Percentiles rank a stretch among this genome's conserved stretches.
Conservation (phyloP, 2,888 invertebrate species). For the Imbricaverruca yamaguchii region DNA sequence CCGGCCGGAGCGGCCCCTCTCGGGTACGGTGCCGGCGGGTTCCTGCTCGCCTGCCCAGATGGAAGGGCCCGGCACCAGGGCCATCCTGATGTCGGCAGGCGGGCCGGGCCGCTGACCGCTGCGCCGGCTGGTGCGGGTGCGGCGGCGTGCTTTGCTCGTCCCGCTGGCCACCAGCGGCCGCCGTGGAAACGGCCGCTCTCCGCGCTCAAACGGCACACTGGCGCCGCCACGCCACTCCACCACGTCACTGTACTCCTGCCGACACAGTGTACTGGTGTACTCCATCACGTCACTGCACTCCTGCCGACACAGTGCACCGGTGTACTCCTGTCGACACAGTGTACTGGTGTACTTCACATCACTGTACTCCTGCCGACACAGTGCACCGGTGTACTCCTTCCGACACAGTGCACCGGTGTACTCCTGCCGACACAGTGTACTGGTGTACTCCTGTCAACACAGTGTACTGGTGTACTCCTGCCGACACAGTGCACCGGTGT, state of each 20-base stretch:
- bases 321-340: not conserved
- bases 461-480: too few species aligned
- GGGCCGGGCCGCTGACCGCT: not conserved
- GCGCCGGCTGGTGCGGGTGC: not conserved
- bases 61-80: constrained; percentile 4
- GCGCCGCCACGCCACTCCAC: constrained; percentile 7
- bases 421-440: too few species aligned
- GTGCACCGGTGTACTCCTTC: too few species aligned
- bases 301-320: not conserved
- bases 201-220: not conserved
- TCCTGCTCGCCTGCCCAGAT: not conserved
- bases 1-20: too few species aligned
- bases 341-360: too few species aligned
- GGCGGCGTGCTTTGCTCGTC: not conserved
- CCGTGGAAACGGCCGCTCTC: not conserved
- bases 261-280: not conserved
- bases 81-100: not conserved
- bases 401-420: too few species aligned
- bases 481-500: too few species aligned
- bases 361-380: too few species aligned
- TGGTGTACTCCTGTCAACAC: too few species aligned
- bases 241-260: not conserved
- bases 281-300: too few species aligned
- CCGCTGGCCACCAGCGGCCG: not conserved
- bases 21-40: not conserved